These are phyloP conservation scores for Stichodactyla helianthus DNA, from an alignment of 64 coral and sea anemone genomes.

Conservation along the genomic window DNA sequence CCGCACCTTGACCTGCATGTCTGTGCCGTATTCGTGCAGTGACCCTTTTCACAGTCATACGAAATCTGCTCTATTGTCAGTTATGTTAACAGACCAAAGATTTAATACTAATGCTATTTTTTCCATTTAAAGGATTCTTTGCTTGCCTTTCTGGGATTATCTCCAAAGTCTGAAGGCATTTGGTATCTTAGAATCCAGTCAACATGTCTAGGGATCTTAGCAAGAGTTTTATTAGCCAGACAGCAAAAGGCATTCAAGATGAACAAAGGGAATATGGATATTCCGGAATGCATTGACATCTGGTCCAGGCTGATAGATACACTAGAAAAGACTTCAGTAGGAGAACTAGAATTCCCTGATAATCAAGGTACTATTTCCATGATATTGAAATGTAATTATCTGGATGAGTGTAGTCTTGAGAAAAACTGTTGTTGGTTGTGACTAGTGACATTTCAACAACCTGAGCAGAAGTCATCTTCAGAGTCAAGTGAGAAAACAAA, in stretches of 20 bases:
- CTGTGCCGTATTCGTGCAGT: too few relatives aligned
- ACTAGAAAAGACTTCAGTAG: slow-evolving; percentile 49
- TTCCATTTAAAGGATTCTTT: slow-evolving; percentile 40
- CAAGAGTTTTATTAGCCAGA: slow-evolving; percentile 70
- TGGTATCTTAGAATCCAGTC: slow-evolving; percentile 71
- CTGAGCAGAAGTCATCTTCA: too few relatives aligned
- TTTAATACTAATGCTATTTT: too few relatives aligned
- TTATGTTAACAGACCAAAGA: too few relatives aligned
- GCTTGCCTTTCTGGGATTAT: slow-evolving; percentile 52
- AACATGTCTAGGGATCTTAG: slow-evolving; percentile 64
- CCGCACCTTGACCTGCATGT: too few relatives aligned
- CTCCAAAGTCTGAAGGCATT: slow-evolving; percentile 35
- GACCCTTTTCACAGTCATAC: too few relatives aligned
- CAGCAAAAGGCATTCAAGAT: slow-evolving; percentile 54
- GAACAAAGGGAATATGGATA: slow-evolving; percentile 54
- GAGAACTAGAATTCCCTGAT: slow-evolving; percentile 4
- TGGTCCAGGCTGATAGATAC: slow-evolving; percentile 73
- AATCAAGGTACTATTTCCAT: slow-evolving; percentile 44
- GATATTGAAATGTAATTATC: background rate
- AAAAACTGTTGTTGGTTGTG: too few relatives aligned
- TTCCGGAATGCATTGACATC: slow-evolving; percentile 59
- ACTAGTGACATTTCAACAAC: too few relatives aligned
- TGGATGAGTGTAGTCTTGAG: too few relatives aligned
- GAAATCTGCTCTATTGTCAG: too few relatives aligned
- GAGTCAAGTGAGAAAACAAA: too few relatives aligned